Conservation (phyloP, 2,113 vertebrate species). For the Lasiurus cinereus region DNA sequence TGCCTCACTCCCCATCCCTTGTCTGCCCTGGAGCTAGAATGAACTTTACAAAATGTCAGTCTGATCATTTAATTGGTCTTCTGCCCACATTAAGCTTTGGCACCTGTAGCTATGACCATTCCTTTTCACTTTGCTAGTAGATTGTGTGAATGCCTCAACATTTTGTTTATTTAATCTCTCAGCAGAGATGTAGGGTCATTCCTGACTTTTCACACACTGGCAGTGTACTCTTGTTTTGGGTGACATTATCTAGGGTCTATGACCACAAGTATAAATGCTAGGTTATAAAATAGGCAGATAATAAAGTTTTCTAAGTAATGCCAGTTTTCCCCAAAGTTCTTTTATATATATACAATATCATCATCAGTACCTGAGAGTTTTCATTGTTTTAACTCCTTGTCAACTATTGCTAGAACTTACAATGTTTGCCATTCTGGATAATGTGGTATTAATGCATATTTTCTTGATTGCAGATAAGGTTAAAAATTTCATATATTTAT, state of each 20-base stretch:
- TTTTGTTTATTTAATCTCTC: too few relatives aligned
- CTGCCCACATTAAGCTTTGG: too few relatives aligned
- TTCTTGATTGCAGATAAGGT: neutral
- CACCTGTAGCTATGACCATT: rapidly evolving
- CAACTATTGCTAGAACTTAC: neutral
- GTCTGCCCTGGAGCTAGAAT: neutral
- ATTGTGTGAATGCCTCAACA: rapidly evolving
- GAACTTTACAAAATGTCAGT: neutral
- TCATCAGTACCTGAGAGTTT: rapidly evolving
- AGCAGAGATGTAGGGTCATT: rapidly evolving
- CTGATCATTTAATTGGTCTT: neutral
- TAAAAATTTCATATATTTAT: neutral
- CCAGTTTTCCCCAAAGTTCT: neutral
- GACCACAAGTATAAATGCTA: too few relatives aligned
- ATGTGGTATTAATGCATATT: neutral
- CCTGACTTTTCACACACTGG: too few relatives aligned
- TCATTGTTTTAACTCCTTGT: neutral
- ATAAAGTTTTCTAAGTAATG: neutral
- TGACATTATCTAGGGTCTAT: neutral
- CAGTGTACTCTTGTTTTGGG: neutral
- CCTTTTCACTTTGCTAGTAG: rapidly evolving
- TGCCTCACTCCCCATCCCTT: too few relatives aligned
- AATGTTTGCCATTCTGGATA: neutral
- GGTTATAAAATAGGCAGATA: neutral
- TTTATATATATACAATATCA: neutral